Evolutionary conservation across 2,888 invertebrate genomes (phyloP), one percentile per base, ranked within the genome.

Genomic region (Onchidella celtica): DNA sequence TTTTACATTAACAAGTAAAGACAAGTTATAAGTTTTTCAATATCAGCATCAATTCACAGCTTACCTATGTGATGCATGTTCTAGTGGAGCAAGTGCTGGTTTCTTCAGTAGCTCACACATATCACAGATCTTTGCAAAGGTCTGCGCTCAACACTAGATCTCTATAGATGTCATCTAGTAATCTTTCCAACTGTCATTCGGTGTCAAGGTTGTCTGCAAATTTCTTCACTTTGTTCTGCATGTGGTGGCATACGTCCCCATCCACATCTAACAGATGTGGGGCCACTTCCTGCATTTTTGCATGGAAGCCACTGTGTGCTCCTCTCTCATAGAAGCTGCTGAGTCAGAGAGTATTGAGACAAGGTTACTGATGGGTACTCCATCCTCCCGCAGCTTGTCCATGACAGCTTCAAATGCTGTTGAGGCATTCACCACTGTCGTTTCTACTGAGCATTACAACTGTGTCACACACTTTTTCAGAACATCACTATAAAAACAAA

Each of bases 341-440:
- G 75, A 75, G 63, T 75, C 75, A 17, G 61, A 63, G 3, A 75
- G 63, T 4, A 36, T 36, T 17, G 61, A 61, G 2, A 75, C 38
- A 4, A 75, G 21, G 29, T 75, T 74, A 3, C 47, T 27, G 4
- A 74, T 47, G 32, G 74, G 74, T 9, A 74, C 57, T 4, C 57
- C 32, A 47, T 59, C 74, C 57, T 74, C 32, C 57, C 36, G 29
- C 17, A 74, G 29, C 14, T 57, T 6, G 4, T 74, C 29, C n/a
- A 17, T 24, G 3, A 74, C 74, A 74, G 74, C 74, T 6, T 57
- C 74, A 74, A 74, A 74, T 11, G 57, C 74, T 27, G 74, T 74
- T 3, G 57, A 11, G 27, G 57, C 59, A 34, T 74, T 74, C 9
- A 74, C 74, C 14, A 61, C 29, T 17, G 74, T 59, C 74, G 57